Percentiles rank a stretch among this genome's conserved stretches.
These are phyloP conservation scores for Brachyistius frenatus DNA, from an alignment of 2,113 vertebrate genomes.

Conservation along the genomic window DNA sequence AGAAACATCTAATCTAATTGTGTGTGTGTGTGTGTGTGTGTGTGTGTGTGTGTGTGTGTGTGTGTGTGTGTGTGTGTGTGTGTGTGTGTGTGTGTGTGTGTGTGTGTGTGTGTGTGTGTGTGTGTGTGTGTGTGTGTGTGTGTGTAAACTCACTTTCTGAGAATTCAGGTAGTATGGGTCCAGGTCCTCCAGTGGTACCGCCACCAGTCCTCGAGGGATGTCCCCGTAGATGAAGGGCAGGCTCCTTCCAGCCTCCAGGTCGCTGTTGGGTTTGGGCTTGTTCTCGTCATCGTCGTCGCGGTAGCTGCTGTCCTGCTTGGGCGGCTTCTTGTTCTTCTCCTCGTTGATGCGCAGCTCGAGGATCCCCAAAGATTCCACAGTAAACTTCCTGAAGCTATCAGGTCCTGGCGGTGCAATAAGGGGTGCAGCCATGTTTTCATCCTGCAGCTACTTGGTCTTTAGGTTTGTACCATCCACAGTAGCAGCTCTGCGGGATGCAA, in stretches of 20 bases:
- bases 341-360: slow-evolving; percentile 96
- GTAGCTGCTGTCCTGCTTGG: slow-evolving; percentile 97
- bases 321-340: slow-evolving; percentile 94
- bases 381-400: slow-evolving; percentile 96
- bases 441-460: slow-evolving; percentile 95
- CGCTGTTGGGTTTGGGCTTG: slow-evolving; percentile 95
- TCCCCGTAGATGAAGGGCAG: slow-evolving; percentile 99
- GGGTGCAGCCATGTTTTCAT: slow-evolving; percentile 99
- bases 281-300: slow-evolving; percentile 96
- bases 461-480: slow-evolving; percentile 87
- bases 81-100: background rate
- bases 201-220: slow-evolving; percentile 90
- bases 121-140: background rate
- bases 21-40: background rate
- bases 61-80: too few species aligned
- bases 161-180: slow-evolving; percentile 96
- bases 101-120: background rate
- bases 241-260: slow-evolving; percentile 97
- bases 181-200: slow-evolving; percentile 96
- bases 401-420: slow-evolving; percentile 98
- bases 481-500: slow-evolving; percentile 84
- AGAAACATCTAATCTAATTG: slow-evolving; percentile 20
- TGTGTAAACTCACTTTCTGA: slow-evolving; percentile 93
- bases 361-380: slow-evolving; percentile 91
- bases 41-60: slow-evolving; percentile 6